Percentiles rank a stretch among this genome's conserved stretches.
Conservation (phyloP, 2,888 invertebrate species). For the Microchrysa polita region DNA sequence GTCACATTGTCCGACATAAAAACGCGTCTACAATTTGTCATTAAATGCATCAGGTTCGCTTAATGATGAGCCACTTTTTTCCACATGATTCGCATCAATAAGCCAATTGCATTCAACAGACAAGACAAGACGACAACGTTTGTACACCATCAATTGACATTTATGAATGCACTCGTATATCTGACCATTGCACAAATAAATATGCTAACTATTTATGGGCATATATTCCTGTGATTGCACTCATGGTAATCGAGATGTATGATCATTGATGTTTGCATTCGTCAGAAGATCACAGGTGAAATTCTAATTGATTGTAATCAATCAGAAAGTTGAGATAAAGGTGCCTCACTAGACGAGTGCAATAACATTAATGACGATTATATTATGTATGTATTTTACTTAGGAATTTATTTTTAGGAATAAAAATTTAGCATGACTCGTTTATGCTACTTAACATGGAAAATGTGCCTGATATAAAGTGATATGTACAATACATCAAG, state of each 20-base stretch:
- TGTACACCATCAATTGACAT: slow-evolving; percentile 33
- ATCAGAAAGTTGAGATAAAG: slow-evolving; percentile 13
- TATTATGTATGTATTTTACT: too few relatives aligned
- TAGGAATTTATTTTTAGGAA: too few relatives aligned
- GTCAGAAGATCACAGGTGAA: slow-evolving; percentile 17
- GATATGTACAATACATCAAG: too few relatives aligned
- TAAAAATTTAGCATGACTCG: too few relatives aligned
- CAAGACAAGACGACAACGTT: background rate
- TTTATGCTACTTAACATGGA: too few relatives aligned
- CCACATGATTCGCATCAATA: background rate
- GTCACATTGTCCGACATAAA: background rate
- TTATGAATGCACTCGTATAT: too few relatives aligned
- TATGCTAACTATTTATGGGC: slow-evolving; percentile 22
- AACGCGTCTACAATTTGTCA: slow-evolving; percentile 5
- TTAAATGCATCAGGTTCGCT: background rate
- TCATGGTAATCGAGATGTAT: background rate
- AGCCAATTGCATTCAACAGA: background rate
- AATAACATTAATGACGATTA: too few relatives aligned
- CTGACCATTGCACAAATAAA: slow-evolving; percentile 1
- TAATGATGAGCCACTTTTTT: background rate
- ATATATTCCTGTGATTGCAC: background rate
- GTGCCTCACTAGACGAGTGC: too few relatives aligned
- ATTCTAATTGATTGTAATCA: slow-evolving; percentile 28
- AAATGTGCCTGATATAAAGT: too few relatives aligned
- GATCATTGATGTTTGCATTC: background rate